These are phyloP conservation scores for Oreortyx pictus DNA, from an alignment of 2,797 vertebrate genomes.

Conservation along the genomic window DNA sequence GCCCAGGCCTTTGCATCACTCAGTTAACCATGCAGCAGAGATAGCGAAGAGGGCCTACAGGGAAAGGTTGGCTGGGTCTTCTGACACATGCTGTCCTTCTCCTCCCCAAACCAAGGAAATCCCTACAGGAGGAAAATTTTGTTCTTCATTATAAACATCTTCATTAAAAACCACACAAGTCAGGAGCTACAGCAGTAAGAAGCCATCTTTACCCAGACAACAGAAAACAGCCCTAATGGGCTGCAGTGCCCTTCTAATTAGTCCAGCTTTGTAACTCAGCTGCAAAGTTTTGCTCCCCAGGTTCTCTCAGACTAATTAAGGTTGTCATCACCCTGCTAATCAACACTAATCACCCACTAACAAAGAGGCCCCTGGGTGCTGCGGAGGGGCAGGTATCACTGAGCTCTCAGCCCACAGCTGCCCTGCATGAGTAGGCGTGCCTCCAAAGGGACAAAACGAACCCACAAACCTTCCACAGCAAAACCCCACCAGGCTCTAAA, in stretches of 20 bases:
- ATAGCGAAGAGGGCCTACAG: background rate
- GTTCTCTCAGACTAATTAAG: background rate
- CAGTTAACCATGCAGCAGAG: background rate
- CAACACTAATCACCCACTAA: too few species aligned
- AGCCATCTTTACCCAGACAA: background rate
- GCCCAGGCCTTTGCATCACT: background rate
- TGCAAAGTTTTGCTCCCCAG: background rate
- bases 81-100: background rate
- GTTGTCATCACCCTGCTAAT: background rate
- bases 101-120: background rate
- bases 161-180: background rate
- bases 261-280: background rate
- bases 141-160: background rate
- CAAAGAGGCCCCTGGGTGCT: background rate
- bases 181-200: background rate
- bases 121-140: background rate
- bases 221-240: background rate
- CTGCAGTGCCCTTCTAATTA: background rate
- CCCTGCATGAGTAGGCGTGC: accelerated
- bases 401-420: background rate
- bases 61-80: background rate
- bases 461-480: background rate
- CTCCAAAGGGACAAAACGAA: background rate
- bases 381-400: background rate
- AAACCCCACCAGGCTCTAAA: background rate